Evolutionary conservation across 2,113 vertebrate species (phyloP), one percentile per base, ranked within the genome.

Genomic region (Arothron firmamentum): DNA sequence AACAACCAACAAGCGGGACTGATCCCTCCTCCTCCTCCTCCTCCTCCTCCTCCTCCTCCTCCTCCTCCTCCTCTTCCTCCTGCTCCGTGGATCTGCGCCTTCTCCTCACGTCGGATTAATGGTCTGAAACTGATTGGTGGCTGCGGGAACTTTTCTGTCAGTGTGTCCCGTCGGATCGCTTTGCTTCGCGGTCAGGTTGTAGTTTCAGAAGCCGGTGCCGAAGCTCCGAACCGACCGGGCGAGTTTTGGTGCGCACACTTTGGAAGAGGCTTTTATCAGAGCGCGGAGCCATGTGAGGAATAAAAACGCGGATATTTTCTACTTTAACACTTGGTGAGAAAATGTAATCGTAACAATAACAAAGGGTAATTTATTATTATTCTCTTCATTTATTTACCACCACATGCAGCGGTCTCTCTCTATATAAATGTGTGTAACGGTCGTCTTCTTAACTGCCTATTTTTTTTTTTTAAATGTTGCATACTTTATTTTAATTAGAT

Each of bases 251-350:
- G 45, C 45, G 45, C 15, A 62, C 25, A 53, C 12, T 48, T 28
- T 18, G 64, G 61, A 60, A 38, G 3, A 57, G 50, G 19, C 23
- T 11, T 16, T 52, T 17, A 17, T 47, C n/a, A 17, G 45, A 21
- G 16, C 18, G 15, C 3, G 16, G n/a, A 4, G 19, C 49, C 28
- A 48, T 50, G 25, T 16, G 62, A 65, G 68, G 61, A 48, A 3
- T 45, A 4, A 43, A 21, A 49, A n/a, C 12, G 20, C 13, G 11
- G 53, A 19, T 54, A 42, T 62, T 46, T 25, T 53, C 46, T 28
- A 5, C 67, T 47, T n/a, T 58, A 42, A 31, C 45, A 31, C 34
- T 9, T 2, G 73, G 78, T 80, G 64, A 65, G 71, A 55, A n/a
- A 47, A n/a, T n/a, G 5, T n/a, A 3, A 47, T 7, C 3, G 15